Evolutionary conservation across 2,888 invertebrate species (phyloP).

Genomic region (Trachelus iudaicus): DNA sequence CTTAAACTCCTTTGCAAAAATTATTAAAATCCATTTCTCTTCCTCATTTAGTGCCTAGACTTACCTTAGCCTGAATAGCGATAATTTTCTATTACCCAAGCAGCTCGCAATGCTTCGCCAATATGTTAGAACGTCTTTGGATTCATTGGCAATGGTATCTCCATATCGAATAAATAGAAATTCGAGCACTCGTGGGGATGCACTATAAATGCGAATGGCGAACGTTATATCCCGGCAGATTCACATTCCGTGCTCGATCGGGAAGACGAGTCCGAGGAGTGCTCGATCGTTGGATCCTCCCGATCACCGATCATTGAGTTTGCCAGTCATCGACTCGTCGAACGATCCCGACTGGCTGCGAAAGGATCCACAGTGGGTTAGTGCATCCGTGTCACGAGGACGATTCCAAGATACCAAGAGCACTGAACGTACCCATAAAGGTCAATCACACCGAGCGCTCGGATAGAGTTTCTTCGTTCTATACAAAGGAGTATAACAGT

Average conservation of each 20-base stretch:
- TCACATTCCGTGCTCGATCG: slow-evolving; percentile 30
- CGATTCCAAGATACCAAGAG: slow-evolving; percentile 1
- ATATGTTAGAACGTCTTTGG: background rate
- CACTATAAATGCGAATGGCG: slow-evolving; percentile 41
- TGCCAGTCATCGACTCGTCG: background rate
- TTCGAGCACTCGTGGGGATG: slow-evolving; percentile 28
- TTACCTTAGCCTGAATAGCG: too few species aligned
- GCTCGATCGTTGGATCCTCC: slow-evolving; percentile 18
- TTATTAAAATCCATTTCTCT: background rate
- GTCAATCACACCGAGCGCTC: background rate
- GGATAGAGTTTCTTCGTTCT: background rate
- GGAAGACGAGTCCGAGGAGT: slow-evolving; percentile 24
- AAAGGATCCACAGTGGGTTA: slow-evolving; percentile 19
- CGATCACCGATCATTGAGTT: background rate
- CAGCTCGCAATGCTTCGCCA: background rate
- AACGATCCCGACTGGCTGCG: background rate
- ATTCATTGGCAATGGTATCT: background rate
- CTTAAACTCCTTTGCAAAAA: background rate
- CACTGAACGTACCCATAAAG: background rate
- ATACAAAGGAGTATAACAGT: background rate
- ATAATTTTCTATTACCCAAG: background rate
- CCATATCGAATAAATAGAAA: background rate
- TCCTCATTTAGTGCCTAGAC: too few species aligned
- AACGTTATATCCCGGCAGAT: slow-evolving; percentile 35
- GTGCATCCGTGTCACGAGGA: slow-evolving; percentile 25